These are phyloP conservation scores for Cottus gobio DNA, from an alignment of 2,113 vertebrate genomes.

Conservation along the genomic window DNA sequence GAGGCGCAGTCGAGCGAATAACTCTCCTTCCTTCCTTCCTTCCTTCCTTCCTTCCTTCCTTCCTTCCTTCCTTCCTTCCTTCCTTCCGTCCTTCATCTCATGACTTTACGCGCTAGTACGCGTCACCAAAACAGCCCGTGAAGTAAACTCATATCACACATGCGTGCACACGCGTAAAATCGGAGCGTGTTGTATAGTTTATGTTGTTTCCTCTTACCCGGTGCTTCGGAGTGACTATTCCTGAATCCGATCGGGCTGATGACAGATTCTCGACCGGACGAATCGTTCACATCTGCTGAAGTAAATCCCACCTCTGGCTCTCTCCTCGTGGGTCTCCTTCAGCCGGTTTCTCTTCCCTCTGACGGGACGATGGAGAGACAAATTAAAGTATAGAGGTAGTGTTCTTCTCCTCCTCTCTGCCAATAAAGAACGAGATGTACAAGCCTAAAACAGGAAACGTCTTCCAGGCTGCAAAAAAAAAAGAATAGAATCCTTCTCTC, in stretches of 20 bases:
- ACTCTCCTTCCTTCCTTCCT: not conserved
- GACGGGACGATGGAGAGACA: not conserved
- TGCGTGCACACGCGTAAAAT: constrained; percentile 27
- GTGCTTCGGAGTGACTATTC: constrained; percentile 31
- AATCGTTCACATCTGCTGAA: not conserved
- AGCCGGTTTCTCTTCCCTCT: not conserved
- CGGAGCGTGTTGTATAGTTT: not conserved
- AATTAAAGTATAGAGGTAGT: constrained; percentile 4
- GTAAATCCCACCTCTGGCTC: constrained; percentile 63
- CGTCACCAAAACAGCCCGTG: not conserved
- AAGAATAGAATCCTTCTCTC: constrained; percentile 2
- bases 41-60: not conserved
- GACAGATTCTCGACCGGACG: constrained; percentile 18
- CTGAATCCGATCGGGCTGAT: constrained; percentile 33
- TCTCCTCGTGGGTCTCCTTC: not conserved
- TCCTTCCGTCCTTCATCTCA: not conserved
- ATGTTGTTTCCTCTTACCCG: constrained; percentile 53
- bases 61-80: not conserved
- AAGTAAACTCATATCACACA: constrained; percentile 40
- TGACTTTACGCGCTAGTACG: not conserved
- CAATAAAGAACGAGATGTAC: not conserved
- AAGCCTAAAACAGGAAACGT: not conserved
- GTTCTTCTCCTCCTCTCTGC: constrained; percentile 17
- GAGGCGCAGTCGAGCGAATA: not conserved
- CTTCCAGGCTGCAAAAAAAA: constrained; percentile 8